Evolutionary conservation across 1,140 invertebrate genomes (phyloP).

Genomic region (Arctopsyche grandis): DNA sequence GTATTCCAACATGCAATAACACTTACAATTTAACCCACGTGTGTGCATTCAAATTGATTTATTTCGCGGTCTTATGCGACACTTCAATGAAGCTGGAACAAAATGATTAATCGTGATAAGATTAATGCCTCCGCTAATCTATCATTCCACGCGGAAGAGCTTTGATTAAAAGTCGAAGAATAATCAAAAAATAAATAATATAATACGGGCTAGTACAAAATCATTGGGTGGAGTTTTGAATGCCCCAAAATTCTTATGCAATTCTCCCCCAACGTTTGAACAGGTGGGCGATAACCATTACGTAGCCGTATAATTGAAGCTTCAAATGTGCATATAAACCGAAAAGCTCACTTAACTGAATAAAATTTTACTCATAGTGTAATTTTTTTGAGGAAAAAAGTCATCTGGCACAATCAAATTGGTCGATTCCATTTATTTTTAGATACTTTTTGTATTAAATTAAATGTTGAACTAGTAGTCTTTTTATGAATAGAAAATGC

Average conservation of each 20-base stretch:
- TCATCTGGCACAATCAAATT: too few species aligned
- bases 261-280: constrained; percentile 33
- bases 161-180: not conserved
- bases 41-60: constrained; percentile 29
- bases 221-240: not conserved
- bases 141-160: not conserved
- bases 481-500: too few species aligned
- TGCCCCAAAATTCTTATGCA: constrained; percentile 12
- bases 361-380: not conserved
- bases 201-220: not conserved
- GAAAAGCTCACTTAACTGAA: constrained; percentile 10
- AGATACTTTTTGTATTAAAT: too few species aligned
- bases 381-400: too few species aligned
- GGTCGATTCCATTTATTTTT: too few species aligned
- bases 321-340: constrained; percentile 31
- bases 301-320: constrained; percentile 35
- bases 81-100: constrained; percentile 29
- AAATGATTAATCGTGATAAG: constrained; percentile 33
- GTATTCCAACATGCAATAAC: constrained; percentile 20
- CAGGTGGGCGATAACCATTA: constrained; percentile 53
- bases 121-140: constrained; percentile 9
- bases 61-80: constrained; percentile 25
- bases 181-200: not conserved
- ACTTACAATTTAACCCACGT: constrained; percentile 26
- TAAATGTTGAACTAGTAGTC: too few species aligned